Evolutionary conservation across 2,113 vertebrate species (phyloP), one percentile per base, ranked within the genome.

Genomic region (Girardinichthys multiradiatus): DNA sequence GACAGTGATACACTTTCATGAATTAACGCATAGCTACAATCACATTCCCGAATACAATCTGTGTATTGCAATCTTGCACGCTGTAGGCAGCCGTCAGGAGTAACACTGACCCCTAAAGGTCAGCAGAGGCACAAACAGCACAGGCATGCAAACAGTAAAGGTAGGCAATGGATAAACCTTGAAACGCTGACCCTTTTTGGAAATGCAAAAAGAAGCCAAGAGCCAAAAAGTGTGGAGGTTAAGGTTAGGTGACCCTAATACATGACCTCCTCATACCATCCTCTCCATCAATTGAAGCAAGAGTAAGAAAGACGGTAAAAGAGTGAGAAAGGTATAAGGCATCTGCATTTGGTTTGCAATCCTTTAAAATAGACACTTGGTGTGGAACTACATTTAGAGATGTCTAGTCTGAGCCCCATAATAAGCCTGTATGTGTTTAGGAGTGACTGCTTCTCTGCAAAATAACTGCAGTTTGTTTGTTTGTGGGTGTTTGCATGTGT

Each of bases 31-130:
- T 76, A 74, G 28, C 74, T 74, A 66, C 71, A 58, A 28, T 51
- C 76, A 62, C 57, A 82, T 86, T 84, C 76, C 74, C 70, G 17
- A 51, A 45, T 71, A n/a, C 70, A 66, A 65, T 74, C 59, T 59
- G 21, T 72, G 51, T 2, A 15, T 30, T 42, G 13, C 58, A 15
- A 62, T 31, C 33, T 48, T 19, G 21, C 45, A 28, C 17, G 24
- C 65, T 29, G 27, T 26, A 31, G 51, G 39, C 0, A 48, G 15
- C 61, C 79, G 68, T 66, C 82, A 81, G 79, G 80, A 77, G 83
- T 80, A 92, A 92, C 81, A 89, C 87, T 93, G 93, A 91, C 94
- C 91, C 89, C 93, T 93, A 85, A 86, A 93, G 93, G 93, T 90
- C 77, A 72, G 24, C 60, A 4, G 1, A 31, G 57, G 84, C 42